Base-by-base conservation (phyloP, 1,140 invertebrate species). In the Brachionus angularis region DNA sequence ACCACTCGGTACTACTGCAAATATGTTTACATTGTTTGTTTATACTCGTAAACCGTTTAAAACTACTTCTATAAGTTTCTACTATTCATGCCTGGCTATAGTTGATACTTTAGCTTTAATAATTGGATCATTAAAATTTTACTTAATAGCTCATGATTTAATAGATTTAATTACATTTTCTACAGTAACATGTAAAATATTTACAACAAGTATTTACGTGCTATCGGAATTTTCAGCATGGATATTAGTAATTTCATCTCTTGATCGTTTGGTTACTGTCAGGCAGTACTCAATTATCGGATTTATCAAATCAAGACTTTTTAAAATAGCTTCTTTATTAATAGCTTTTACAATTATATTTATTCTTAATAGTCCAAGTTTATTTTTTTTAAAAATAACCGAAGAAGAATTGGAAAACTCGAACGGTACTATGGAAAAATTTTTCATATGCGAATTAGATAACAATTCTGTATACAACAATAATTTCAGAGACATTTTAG, bases 211-310 rank as follows among this genome's bases (percentile, higher is more conserved):
- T 39, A 23, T 29, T 12, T 58, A 58, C 18, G 25, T 58, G 18
- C 33, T 58, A 18, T 58, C 53, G 33, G 53, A 58, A 39, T 58
- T 39, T 39, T 58, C 53, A n/a, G 53, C 53, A 3, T 58, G 53
- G 53, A 39, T 58, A 10, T 39, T 58, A 36, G 53, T 58, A 39
- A 25, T 58, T 8, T 18, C 33, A 36, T 58, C 53, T 0, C 12
- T 58, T 12, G 53, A 58, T 39, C 33, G 53, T 23, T 39, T 58
- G 2, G 36, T 58, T 39, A 23, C 53, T 21, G 39, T 58, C 39
- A 14, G 36, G 25, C 36, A 58, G 23, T 39, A 58, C 39, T 21
- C 53, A 21, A 39, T 34, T 21, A 23, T 58, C 12, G 12, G 36
- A 23, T 58, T 58, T 58, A 23, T 58, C 8, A 58, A 39, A 58